Base-by-base conservation (phyloP, 2,888 invertebrate species). In the Smittia aterrima region DNA sequence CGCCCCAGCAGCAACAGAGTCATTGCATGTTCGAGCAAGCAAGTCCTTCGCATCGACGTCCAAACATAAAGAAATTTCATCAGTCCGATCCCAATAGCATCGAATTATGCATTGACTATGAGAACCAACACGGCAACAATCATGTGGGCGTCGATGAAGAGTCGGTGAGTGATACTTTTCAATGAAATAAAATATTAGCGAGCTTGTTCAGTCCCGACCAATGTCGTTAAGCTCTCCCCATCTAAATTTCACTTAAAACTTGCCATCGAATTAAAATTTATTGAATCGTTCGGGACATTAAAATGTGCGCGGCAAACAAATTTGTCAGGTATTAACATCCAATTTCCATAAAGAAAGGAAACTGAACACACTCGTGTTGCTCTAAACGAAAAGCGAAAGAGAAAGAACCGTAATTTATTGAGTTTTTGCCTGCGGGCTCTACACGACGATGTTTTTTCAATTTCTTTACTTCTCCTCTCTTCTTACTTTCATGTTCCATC, bases 41-140 rank as follows among this genome's bases (percentile, higher is more conserved):
- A 75, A 75, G 70, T 83, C 58, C 79, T 84, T 64, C 82, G 32
- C 75, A 24, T 66, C 77, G 74, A 66, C 75, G 74, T 38, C 75
- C 79, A 81, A 38, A 27, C 20, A 24, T 58, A n/a, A 80, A 80
- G 76, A 78, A 78, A 68, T 24, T 78, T 76, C 80, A 82, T 75
- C 79, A 81, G 74, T 82, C 78, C 75, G 82, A 83, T 79, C 80
- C 80, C 22, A 82, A 83, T 77, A 81, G 81, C 76, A 83, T 83
- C 47, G 83, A 83, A 76, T 79, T 83, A 4, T 83, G 82, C 78
- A 75, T 76, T 38, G 83, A 82, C 38, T 80, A 80, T 75, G 80
- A 80, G 74, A 78, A 73, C 41, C 53, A 64, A 16, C 38, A 67
- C n/a, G 32, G 32, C 32, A 38, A 53, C 41, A 58, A 72, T 11